phyloP scores from a whole-genome alignment of 2,113 vertebrate species.

The Candoia aspera region DNA sequence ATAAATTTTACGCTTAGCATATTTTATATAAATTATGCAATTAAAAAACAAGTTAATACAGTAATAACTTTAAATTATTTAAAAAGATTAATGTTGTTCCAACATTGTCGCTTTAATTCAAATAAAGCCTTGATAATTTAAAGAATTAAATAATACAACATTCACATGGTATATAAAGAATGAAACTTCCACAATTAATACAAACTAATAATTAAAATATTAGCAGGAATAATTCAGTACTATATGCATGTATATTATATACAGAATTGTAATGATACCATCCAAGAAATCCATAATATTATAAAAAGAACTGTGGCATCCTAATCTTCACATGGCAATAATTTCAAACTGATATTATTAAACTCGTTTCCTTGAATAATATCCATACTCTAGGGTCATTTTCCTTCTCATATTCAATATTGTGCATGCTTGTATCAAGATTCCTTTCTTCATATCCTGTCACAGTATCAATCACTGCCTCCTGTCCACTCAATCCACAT shows the following conservation, averaged over 20 bases:
- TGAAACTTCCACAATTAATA: slow-evolving; percentile 28
- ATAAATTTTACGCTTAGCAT: slow-evolving; percentile 42
- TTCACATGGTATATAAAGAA: slow-evolving; percentile 11
- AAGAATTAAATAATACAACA: slow-evolving; percentile 4
- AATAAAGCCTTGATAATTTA: slow-evolving; percentile 11
- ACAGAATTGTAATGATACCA: slow-evolving; percentile 53
- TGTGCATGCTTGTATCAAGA: slow-evolving; percentile 79
- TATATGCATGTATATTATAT: slow-evolving; percentile 52
- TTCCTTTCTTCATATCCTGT: slow-evolving; percentile 93
- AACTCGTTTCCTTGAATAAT: slow-evolving; percentile 97
- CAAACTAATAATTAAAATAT: slow-evolving; percentile 30
- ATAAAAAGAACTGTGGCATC: slow-evolving; percentile 78
- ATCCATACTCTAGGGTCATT: slow-evolving; percentile 86
- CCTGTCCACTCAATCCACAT: slow-evolving; percentile 99
- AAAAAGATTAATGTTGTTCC: slow-evolving; percentile 42
- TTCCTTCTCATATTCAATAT: slow-evolving; percentile 87
- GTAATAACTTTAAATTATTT: slow-evolving; percentile 13
- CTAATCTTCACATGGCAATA: slow-evolving; percentile 91
- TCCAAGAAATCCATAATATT: slow-evolving; percentile 77
- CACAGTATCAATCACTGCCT: slow-evolving; percentile 97
- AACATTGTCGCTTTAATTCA: slow-evolving; percentile 32
- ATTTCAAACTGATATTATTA: slow-evolving; percentile 88
- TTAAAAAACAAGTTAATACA: slow-evolving; percentile 42
- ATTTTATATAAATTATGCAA: slow-evolving; percentile 38
- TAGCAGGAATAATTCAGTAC: slow-evolving; percentile 35